Evolutionary conservation across 2,113 vertebrate genomes (phyloP).

Genomic region (Proteles cristata): DNA sequence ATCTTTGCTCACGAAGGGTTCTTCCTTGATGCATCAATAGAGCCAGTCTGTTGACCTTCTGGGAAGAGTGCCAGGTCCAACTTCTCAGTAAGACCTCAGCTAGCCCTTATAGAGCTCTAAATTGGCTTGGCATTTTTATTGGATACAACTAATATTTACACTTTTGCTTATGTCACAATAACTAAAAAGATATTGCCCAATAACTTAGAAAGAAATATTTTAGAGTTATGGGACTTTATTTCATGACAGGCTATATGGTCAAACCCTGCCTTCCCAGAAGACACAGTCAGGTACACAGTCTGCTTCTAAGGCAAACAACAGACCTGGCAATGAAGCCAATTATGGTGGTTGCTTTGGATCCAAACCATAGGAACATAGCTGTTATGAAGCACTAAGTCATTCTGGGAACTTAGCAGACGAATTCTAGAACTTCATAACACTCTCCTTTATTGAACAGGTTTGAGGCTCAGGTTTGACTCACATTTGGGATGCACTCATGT

Average conservation of each 20-base stretch:
- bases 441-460: neutral
- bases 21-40: conserved; percentile 7
- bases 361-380: neutral
- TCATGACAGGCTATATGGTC: neutral
- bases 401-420: neutral
- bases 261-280: neutral
- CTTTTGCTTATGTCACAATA: conserved; percentile 43
- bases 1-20: neutral
- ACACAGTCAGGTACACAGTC: neutral
- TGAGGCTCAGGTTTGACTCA: neutral
- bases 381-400: conserved; percentile 22
- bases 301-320: neutral
- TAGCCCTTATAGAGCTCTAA: conserved; percentile 22
- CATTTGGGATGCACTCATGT: neutral
- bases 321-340: neutral
- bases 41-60: conserved; percentile 18
- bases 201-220: conserved; percentile 50
- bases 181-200: conserved; percentile 7
- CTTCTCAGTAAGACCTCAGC: conserved; percentile 33
- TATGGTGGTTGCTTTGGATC: neutral
- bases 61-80: conserved; percentile 5
- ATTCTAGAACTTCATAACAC: neutral
- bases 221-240: conserved; percentile 30
- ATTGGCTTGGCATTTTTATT: conserved; percentile 29
- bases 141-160: neutral